Evolutionary conservation across 2,113 vertebrate species (phyloP).

Genomic region (Catharus bicknelli): DNA sequence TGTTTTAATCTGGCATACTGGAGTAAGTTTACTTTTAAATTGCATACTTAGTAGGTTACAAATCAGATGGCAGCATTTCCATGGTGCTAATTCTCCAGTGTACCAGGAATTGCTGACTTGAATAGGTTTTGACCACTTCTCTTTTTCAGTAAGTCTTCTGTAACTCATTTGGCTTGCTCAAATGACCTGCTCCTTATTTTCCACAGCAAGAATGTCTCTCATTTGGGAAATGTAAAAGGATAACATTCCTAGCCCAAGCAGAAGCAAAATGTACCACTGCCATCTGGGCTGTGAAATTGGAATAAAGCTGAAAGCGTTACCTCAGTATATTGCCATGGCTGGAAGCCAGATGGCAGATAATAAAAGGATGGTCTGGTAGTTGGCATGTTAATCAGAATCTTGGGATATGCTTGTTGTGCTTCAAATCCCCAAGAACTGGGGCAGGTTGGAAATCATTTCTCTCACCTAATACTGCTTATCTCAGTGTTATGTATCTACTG

Average conservation of each 20-base stretch:
- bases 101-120: background rate
- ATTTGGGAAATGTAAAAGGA: constrained; percentile 24
- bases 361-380: constrained; percentile 1
- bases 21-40: constrained; percentile 31
- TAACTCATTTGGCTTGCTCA: background rate
- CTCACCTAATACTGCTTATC: background rate
- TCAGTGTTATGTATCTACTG: background rate
- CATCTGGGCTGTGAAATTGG: constrained; percentile 50
- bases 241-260: constrained; percentile 18
- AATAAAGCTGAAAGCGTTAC: constrained; percentile 1
- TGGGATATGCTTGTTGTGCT: background rate
- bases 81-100: background rate
- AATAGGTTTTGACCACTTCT: constrained; percentile 15
- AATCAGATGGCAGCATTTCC: background rate
- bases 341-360: constrained; percentile 12
- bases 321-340: background rate
- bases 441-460: background rate
- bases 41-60: background rate
- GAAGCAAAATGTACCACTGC: constrained; percentile 31
- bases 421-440: background rate
- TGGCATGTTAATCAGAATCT: background rate
- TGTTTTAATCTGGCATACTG: constrained; percentile 3
- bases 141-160: background rate
- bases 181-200: constrained; percentile 35
- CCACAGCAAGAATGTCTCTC: constrained; percentile 14